Evolutionary conservation across 2,888 invertebrate species (phyloP).

Genomic region (Ditula angustiorana): DNA sequence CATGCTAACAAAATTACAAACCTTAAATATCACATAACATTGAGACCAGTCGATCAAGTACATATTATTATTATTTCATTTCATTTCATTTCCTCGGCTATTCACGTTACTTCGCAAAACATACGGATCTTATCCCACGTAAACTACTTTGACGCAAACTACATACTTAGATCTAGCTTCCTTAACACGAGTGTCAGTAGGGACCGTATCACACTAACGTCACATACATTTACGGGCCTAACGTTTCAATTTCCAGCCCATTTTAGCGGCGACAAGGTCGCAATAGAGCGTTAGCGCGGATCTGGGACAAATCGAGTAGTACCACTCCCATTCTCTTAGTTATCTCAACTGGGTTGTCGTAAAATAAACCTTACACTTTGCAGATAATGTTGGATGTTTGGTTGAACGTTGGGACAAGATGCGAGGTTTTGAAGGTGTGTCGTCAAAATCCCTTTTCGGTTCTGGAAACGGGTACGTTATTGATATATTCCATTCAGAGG

Average conservation of each 20-base stretch:
- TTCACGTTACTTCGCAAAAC: background rate
- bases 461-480: constrained; percentile 2
- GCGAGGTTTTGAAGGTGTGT: background rate
- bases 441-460: background rate
- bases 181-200: background rate
- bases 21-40: too few species aligned
- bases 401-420: background rate
- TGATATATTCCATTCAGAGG: constrained; percentile 16
- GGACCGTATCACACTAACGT: background rate
- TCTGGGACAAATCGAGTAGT: constrained; percentile 9
- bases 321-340: background rate
- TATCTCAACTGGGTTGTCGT: background rate
- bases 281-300: constrained; percentile 10
- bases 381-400: background rate
- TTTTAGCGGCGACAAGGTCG: constrained; percentile 9
- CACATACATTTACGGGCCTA: background rate
- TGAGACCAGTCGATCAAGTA: too few species aligned
- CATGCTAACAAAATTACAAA: too few species aligned
- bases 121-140: background rate
- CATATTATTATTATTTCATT: too few species aligned
- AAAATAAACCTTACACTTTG: background rate
- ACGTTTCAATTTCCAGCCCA: constrained; percentile 15
- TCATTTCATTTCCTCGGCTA: too few species aligned
- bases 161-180: background rate
- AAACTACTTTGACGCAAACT: background rate